Evolutionary conservation across 2,888 invertebrate genomes (phyloP), one percentile per base, ranked within the genome.

Genomic region (Listrodromus nycthemerus): DNA sequence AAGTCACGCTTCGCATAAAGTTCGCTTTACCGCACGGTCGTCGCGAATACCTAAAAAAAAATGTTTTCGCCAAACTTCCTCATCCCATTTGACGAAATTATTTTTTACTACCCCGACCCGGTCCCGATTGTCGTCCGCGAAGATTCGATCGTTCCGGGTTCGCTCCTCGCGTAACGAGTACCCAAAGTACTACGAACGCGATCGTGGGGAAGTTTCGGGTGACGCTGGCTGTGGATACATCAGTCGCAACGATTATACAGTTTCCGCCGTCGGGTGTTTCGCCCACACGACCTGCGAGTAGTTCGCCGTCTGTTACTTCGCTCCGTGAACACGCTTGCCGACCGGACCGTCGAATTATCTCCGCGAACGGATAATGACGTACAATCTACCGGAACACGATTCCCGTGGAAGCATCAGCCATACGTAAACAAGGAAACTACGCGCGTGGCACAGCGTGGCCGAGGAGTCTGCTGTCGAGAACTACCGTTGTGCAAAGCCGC

Each of bases 271-370:
- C 21, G 27, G 41, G 41, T 37, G 27, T 58, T 61, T 45, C 66
- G 58, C 19, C 19, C 13, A 55, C 19, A 27, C 41, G 13, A 10
- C 41, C 13, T 24, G 8, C 16, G 67, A 76, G 76, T 66, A 76
- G 41, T 41, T 55, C 41, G 41, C n/a, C 55, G 55, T 58, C 19
- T n/a, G 41, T 30, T 24, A 41, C 24, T 2, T 41, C 41, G 41
- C 2, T 63, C 74, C 30, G 41, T 66, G 50, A 55, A 58, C 27
- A 67, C 55, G 52, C 37, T n/a, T 24, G 48, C 16, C 4, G 37
- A 65, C 37, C 30, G 41, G 21, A 67, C 55, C 58, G 67, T 76
- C 66, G 55, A 76, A 76, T 76, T 76, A 76, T 67, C 76, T 45
- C 55, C 1, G 55, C 55, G 55, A 66, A 66, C n/a, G 27, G 66